Conservation (phyloP, 2,888 invertebrate genomes). For the Pachydiplax longipennis region DNA sequence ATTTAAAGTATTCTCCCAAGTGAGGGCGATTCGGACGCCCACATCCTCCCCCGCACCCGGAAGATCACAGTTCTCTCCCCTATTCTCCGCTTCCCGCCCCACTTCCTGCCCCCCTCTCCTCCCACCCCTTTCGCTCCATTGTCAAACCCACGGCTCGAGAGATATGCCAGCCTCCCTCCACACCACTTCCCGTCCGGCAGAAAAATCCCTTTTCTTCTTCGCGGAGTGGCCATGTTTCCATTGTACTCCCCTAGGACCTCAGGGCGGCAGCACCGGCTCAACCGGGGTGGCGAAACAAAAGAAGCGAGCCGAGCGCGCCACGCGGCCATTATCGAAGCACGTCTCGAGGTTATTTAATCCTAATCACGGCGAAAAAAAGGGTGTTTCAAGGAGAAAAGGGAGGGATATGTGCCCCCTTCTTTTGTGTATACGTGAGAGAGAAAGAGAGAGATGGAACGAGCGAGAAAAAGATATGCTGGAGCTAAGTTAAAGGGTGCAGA, state of each 20-base stretch:
- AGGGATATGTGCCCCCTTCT: background rate
- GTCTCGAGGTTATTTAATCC: constrained; percentile 51
- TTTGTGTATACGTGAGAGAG: background rate
- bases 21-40: background rate
- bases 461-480: background rate
- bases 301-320: constrained; percentile 23
- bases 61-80: constrained; percentile 34
- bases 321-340: constrained; percentile 50
- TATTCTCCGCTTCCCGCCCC: background rate
- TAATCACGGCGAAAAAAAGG: constrained; percentile 47
- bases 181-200: constrained; percentile 31
- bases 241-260: constrained; percentile 21
- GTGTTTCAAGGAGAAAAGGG: background rate
- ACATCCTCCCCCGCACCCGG: background rate
- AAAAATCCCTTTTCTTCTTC: background rate
- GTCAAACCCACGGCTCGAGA: background rate
- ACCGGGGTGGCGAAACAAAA: constrained; percentile 11
- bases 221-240: background rate
- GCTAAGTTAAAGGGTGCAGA: background rate
- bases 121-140: background rate
- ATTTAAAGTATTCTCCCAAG: background rate
- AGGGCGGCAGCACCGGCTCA: constrained; percentile 31
- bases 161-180: background rate
- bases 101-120: background rate
- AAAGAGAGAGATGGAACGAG: background rate